Conservation (phyloP, 2,888 invertebrate species). For the Dynastes maya region DNA sequence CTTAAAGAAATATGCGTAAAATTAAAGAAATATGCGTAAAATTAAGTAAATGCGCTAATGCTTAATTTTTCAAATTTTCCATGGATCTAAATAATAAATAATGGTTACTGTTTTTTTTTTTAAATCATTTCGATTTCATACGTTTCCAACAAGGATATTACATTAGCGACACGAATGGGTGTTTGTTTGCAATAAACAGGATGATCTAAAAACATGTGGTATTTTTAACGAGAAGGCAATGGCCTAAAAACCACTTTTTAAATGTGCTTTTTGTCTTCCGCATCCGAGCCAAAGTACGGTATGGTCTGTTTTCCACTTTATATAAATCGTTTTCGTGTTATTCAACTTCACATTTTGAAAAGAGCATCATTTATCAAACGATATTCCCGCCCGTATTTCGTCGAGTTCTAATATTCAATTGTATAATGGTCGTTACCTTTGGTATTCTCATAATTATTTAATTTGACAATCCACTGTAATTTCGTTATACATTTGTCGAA, state of each 20-base stretch:
- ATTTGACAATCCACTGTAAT: too few relatives aligned
- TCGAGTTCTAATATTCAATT: neutral
- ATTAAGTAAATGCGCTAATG: too few relatives aligned
- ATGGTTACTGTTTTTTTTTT: too few relatives aligned
- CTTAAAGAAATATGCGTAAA: too few relatives aligned
- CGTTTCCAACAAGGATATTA: neutral
- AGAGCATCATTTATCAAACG: neutral
- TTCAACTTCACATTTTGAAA: neutral
- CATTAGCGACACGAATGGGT: neutral
- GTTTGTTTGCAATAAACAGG: conserved; percentile 20
- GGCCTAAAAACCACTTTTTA: conserved; percentile 13
- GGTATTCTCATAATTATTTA: too few relatives aligned
- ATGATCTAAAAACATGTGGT: conserved; percentile 19
- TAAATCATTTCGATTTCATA: too few relatives aligned
- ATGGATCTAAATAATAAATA: too few relatives aligned
- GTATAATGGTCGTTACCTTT: too few relatives aligned
- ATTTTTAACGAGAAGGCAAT: conserved; percentile 8
- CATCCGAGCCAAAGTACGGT: conserved; percentile 1
- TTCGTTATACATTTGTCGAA: too few relatives aligned
- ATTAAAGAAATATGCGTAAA: too few relatives aligned
- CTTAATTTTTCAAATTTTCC: too few relatives aligned
- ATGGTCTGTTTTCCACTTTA: conserved; percentile 1
- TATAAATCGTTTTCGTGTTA: conserved; percentile 13
- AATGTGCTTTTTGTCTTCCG: conserved; percentile 17
- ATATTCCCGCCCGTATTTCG: neutral